Percentiles rank a stretch among this genome's conserved stretches.
These are phyloP conservation scores for Aegotheles bennettii DNA, from an alignment of 2,113 vertebrate genomes.

Conservation along the genomic window DNA sequence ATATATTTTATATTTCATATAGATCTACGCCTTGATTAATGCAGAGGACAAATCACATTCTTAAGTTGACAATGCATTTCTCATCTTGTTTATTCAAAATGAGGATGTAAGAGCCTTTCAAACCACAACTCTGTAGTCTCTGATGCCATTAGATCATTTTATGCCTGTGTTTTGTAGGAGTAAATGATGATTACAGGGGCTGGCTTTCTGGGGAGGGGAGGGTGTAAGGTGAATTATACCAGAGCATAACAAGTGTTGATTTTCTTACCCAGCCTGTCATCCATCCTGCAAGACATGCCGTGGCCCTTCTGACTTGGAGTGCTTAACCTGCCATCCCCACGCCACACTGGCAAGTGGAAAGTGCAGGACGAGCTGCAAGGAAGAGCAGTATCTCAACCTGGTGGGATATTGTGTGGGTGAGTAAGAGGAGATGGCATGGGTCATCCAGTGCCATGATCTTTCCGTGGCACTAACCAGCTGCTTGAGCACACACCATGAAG, in stretches of 20 bases:
- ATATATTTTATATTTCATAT: background rate
- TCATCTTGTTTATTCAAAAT: background rate
- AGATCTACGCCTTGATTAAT: background rate
- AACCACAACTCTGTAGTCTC: background rate
- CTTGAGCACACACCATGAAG: background rate
- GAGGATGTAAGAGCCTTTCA: background rate
- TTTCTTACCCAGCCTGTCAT: constrained; percentile 74
- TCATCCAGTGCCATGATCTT: fast-evolving
- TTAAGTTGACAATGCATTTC: background rate
- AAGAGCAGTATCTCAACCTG: constrained; percentile 79
- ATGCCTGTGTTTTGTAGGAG: background rate
- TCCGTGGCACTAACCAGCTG: background rate
- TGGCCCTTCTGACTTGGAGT: constrained; percentile 73
- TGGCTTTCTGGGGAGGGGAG: background rate
- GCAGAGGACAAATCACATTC: background rate
- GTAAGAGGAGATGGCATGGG: background rate
- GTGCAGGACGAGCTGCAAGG: constrained; percentile 76
- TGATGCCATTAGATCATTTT: background rate
- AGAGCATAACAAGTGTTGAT: background rate
- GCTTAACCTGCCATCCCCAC: constrained; percentile 75
- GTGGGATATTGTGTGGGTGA: constrained; percentile 80
- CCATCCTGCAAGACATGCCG: constrained; percentile 78
- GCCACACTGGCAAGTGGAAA: constrained; percentile 51
- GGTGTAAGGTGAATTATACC: no score
- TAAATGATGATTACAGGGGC: background rate